phyloP scores from a whole-genome alignment of 2,888 invertebrate species.

The Chorisops tibialis region DNA sequence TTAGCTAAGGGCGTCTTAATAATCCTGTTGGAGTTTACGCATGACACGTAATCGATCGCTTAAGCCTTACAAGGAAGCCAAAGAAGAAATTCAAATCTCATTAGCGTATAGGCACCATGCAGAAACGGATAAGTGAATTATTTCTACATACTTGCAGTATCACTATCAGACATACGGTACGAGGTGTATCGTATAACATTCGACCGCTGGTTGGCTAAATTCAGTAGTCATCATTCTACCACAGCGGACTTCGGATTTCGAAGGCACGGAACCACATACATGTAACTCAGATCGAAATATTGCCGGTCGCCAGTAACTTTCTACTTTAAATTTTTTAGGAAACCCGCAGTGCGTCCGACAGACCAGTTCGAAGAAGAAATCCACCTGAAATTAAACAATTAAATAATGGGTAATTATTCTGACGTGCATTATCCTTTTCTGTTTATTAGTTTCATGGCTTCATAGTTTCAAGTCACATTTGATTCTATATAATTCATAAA shows the following conservation, averaged over 20 bases:
- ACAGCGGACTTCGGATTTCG: too few relatives aligned
- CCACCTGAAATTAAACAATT: too few relatives aligned
- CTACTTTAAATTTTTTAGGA: too few relatives aligned
- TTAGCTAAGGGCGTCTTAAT: slow-evolving; percentile 8
- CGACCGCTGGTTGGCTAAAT: background rate
- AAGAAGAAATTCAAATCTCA: slow-evolving; percentile 29
- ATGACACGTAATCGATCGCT: slow-evolving; percentile 34
- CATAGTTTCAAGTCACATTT: background rate
- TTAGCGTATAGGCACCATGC: slow-evolving; percentile 28
- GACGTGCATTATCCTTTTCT: too few relatives aligned
- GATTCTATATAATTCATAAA: background rate
- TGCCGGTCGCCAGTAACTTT: too few relatives aligned
- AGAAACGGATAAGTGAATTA: slow-evolving; percentile 6
- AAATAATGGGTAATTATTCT: too few relatives aligned
- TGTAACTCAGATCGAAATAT: too few relatives aligned
- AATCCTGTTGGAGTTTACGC: slow-evolving; percentile 26
- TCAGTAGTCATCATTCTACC: background rate
- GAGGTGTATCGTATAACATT: background rate
- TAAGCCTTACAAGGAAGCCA: slow-evolving; percentile 32
- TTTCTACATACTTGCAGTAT: background rate
- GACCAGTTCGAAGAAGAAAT: too few relatives aligned
- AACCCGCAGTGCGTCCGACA: too few relatives aligned
- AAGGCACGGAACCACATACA: too few relatives aligned
- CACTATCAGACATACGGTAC: background rate
- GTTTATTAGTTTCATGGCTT: too few relatives aligned